phyloP scores from a whole-genome alignment of 2,888 invertebrate species.

The Leptinotarsa haldemani region DNA sequence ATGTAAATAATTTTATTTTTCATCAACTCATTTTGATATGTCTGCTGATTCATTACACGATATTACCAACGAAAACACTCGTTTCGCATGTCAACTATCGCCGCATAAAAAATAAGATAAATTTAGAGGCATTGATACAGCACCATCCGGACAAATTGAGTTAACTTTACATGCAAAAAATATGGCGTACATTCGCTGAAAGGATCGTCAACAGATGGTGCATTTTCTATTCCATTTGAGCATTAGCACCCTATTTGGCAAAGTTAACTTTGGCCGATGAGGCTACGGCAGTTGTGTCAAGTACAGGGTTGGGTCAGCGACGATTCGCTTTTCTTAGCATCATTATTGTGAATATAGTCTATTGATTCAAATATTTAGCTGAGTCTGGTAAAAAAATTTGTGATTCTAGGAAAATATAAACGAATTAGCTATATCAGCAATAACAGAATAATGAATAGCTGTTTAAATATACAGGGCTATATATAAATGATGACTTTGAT shows the following conservation, averaged over 20 bases:
- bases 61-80: too few relatives aligned
- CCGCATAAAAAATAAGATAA: neutral
- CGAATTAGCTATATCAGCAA: too few relatives aligned
- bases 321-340: neutral
- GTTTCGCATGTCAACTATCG: neutral
- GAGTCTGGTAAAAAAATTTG: neutral
- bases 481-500: too few relatives aligned
- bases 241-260: constrained; percentile 63
- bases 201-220: constrained; percentile 68
- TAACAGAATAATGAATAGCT: too few relatives aligned
- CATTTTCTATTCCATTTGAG: constrained; percentile 68
- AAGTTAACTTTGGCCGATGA: constrained; percentile 51
- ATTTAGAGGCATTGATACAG: constrained; percentile 33
- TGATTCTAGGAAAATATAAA: too few relatives aligned
- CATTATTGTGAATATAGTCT: too few relatives aligned
- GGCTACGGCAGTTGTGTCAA: constrained; percentile 57
- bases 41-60: too few relatives aligned
- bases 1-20: neutral
- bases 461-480: too few relatives aligned
- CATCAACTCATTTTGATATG: too few relatives aligned
- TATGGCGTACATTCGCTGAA: constrained; percentile 52
- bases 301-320: constrained; percentile 32
- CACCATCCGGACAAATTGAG: constrained; percentile 56
- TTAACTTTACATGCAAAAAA: constrained; percentile 60
- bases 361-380: neutral